phyloP scores from a whole-genome alignment of 1,140 invertebrate genomes.

The Halictus rubicundus region DNA sequence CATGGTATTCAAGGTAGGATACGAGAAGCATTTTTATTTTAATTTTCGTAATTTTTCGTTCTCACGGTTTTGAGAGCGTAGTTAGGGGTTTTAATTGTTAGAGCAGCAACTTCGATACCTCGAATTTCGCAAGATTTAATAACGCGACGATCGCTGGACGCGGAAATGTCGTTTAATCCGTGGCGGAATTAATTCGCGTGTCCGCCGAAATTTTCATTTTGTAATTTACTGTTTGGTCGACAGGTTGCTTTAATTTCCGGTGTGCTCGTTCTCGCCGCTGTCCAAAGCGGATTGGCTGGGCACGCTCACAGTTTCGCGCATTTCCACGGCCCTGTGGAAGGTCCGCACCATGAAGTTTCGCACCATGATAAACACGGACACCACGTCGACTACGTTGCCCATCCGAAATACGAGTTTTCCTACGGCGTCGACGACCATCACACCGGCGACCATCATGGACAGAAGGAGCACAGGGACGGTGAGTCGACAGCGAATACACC shows the following conservation, averaged over 20 bases:
- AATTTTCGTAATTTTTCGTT: neutral
- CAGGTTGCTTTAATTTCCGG: slow-evolving; percentile 69
- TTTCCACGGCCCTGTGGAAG: slow-evolving; percentile 76
- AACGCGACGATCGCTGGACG: neutral
- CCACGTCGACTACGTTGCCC: slow-evolving; percentile 75
- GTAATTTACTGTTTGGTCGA: slow-evolving; percentile 44
- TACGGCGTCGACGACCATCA: slow-evolving; percentile 84
- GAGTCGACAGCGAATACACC: slow-evolving; percentile 20
- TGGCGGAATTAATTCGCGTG: neutral
- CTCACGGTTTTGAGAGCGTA: too few relatives aligned
- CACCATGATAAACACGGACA: slow-evolving; percentile 72
- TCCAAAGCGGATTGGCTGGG: slow-evolving; percentile 65
- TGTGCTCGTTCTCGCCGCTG: slow-evolving; percentile 60
- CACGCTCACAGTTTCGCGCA: slow-evolving; percentile 76
- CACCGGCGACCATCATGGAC: slow-evolving; percentile 84
- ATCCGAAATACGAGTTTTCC: slow-evolving; percentile 83
- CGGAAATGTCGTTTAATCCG: neutral
- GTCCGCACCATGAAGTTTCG: slow-evolving; percentile 69
- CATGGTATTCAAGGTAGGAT: slow-evolving; percentile 72
- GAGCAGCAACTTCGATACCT: too few relatives aligned
- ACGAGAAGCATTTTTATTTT: too few relatives aligned
- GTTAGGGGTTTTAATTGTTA: too few relatives aligned
- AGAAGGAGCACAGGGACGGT: slow-evolving; percentile 83
- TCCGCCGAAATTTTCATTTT: neutral
- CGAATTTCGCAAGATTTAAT: too few relatives aligned